Conservation (phyloP, 2,888 invertebrate species). For the Glaucopsyche alexis region DNA sequence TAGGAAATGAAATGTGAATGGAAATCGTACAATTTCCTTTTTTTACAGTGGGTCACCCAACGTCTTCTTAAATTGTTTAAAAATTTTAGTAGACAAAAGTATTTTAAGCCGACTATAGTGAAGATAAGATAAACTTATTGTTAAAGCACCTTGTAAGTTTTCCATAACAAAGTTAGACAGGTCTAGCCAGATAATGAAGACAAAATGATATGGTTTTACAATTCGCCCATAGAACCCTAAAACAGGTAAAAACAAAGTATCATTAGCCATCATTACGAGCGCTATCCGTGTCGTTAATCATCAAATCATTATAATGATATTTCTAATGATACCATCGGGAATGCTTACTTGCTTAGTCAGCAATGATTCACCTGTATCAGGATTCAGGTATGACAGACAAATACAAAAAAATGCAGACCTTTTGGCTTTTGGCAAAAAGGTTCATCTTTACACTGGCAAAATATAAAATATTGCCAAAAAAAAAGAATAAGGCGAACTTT, state of each 20-base stretch:
- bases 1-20: too few relatives aligned
- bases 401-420: not conserved
- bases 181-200: too few relatives aligned
- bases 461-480: not conserved
- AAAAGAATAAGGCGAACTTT: not conserved
- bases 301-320: slow-evolving; percentile 44
- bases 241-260: slow-evolving; percentile 61
- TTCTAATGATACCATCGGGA: slow-evolving; percentile 45
- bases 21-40: too few relatives aligned
- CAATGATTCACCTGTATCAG: slow-evolving; percentile 17
- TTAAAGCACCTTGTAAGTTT: too few relatives aligned
- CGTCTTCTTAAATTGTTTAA: too few relatives aligned
- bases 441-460: not conserved
- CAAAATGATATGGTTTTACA: not conserved
- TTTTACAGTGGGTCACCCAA: too few relatives aligned
- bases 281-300: slow-evolving; percentile 53
- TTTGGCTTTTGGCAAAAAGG: not conserved
- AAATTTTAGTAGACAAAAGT: too few relatives aligned
- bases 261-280: slow-evolving; percentile 73
- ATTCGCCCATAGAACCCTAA: slow-evolving; percentile 34
- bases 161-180: not conserved
- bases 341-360: slow-evolving; percentile 27
- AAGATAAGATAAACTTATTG: too few relatives aligned
- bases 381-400: not conserved
- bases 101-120: too few relatives aligned